Percentiles rank a stretch among this genome's conserved stretches.
Evolutionary conservation across 2,797 vertebrate species (phyloP).

Genomic region (Fringilla coelebs): DNA sequence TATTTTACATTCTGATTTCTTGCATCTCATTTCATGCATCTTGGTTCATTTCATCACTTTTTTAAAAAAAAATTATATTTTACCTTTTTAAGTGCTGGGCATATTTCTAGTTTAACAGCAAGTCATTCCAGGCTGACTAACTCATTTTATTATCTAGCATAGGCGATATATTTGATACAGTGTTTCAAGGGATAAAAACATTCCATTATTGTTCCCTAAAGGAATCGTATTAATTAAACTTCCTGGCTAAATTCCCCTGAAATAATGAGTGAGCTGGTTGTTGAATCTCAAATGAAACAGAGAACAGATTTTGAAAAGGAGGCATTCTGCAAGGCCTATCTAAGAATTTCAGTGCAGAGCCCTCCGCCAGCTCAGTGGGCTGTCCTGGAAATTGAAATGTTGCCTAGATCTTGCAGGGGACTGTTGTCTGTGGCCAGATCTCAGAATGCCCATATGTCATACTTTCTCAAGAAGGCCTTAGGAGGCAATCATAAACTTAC

Average conservation of each 20-base stretch:
- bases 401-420: background rate
- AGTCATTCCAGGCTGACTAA: background rate
- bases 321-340: background rate
- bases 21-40: background rate
- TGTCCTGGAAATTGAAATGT: background rate
- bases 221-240: background rate
- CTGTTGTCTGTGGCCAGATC: background rate
- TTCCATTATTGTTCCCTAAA: background rate
- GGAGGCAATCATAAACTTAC: background rate
- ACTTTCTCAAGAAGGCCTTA: background rate
- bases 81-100: background rate
- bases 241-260: slow-evolving; percentile 21
- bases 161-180: background rate
- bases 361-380: background rate
- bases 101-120: background rate
- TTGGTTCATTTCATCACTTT: background rate
- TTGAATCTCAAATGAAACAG: background rate
- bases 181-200: background rate
- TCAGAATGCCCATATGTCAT: background rate
- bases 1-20: background rate
- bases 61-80: background rate
- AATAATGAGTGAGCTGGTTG: background rate
- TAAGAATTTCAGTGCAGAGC: background rate
- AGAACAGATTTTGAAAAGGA: slow-evolving; percentile 28
- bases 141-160: background rate